These are phyloP conservation scores for Actinia tenebrosa DNA, from an alignment of 64 coral and sea anemone genomes.

Conservation along the genomic window DNA sequence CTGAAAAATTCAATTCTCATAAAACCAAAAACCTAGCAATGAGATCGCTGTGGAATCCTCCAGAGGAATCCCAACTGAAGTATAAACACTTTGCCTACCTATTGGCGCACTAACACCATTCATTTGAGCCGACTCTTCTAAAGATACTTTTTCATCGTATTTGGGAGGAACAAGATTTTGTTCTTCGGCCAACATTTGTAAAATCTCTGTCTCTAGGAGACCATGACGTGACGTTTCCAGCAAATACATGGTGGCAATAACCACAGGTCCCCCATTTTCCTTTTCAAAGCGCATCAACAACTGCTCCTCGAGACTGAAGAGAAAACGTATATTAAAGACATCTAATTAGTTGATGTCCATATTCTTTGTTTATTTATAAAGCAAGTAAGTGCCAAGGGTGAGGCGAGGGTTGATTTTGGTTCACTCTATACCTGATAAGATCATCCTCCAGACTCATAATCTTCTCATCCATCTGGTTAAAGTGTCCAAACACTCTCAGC, in stretches of 20 bases:
- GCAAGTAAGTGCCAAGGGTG: too few species aligned
- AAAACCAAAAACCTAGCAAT: neutral
- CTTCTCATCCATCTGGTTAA: slow-evolving; percentile 93
- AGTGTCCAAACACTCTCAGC: slow-evolving; percentile 87
- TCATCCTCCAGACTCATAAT: slow-evolving; percentile 82
- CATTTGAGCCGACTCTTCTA: neutral
- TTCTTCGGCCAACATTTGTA: slow-evolving; percentile 90
- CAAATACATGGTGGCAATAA: slow-evolving; percentile 85
- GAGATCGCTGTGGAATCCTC: neutral
- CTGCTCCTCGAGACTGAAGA: slow-evolving; percentile 90
- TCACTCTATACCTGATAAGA: slow-evolving; percentile 59
- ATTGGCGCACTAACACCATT: neutral
- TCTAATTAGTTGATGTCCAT: neutral
- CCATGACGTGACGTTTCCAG: slow-evolving; percentile 96
- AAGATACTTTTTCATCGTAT: slow-evolving; percentile 26
- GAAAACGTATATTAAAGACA: neutral
- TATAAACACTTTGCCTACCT: too few species aligned
- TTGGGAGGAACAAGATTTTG: slow-evolving; percentile 53
- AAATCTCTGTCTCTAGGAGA: slow-evolving; percentile 87
- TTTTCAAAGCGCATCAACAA: slow-evolving; percentile 87
- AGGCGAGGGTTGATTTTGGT: too few species aligned
- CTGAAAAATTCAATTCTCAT: neutral
- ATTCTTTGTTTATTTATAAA: too few species aligned
- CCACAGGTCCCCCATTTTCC: slow-evolving; percentile 89
- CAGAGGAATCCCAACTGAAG: neutral